Percentiles rank a stretch among this genome's conserved stretches.
phyloP scores from a whole-genome alignment of 2,888 invertebrate genomes.

The Dynastes tityus region DNA sequence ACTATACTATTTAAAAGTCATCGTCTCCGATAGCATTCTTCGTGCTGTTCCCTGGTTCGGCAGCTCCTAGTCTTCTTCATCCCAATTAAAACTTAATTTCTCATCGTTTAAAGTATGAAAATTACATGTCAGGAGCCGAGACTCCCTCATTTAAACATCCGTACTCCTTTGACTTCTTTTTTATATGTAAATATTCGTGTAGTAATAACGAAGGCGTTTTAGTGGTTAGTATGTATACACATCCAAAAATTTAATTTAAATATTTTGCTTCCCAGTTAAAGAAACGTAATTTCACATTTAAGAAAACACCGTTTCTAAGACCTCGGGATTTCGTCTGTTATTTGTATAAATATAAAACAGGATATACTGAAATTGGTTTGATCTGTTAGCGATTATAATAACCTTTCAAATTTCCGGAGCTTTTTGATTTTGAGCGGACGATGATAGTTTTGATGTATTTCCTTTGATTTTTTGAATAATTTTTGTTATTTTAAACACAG shows the following conservation, averaged over 20 bases:
- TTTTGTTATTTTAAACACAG: no score
- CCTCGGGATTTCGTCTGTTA: not conserved
- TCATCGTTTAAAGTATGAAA: conserved; percentile 42
- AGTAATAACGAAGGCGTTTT: not conserved
- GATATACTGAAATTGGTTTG: conserved; percentile 2
- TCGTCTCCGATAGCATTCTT: conserved; percentile 48
- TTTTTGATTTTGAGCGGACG: no score
- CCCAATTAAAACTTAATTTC: conserved; percentile 44
- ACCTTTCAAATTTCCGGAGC: not conserved
- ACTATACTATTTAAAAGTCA: conserved; percentile 54
- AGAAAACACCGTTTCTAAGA: no score
- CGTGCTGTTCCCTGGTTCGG: conserved; percentile 20
- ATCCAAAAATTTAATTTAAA: conserved; percentile 3
- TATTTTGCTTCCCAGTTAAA: conserved; percentile 5
- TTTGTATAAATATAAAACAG: conserved; percentile 8
- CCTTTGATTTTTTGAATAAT: no score
- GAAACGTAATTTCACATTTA: no score
- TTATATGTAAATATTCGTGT: conserved; percentile 22
- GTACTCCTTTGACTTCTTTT: conserved; percentile 2
- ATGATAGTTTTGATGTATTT: no score
- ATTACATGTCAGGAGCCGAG: conserved; percentile 38
- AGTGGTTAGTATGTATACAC: not conserved
- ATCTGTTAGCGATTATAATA: conserved; percentile 4
- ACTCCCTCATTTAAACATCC: conserved; percentile 25
- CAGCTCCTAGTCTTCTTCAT: conserved; percentile 23